phyloP scores from a whole-genome alignment of 1,140 invertebrate species.

The Drosophila arawakana region DNA sequence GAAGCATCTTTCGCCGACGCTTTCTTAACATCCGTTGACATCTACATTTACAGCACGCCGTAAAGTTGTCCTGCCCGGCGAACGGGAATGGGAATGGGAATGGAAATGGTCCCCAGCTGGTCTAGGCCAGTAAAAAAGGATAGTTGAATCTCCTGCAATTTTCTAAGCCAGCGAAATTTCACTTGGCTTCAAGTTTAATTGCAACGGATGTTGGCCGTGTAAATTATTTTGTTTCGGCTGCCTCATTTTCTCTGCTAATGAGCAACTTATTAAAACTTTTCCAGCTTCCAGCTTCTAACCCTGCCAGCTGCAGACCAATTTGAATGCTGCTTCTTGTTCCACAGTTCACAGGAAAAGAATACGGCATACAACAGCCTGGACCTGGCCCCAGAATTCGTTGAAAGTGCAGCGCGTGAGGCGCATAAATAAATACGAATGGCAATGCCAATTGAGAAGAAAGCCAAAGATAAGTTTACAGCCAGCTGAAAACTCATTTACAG shows the following conservation, averaged over 20 bases:
- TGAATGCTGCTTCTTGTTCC: slow-evolving; percentile 17
- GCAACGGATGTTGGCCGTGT: slow-evolving; percentile 80
- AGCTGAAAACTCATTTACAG: slow-evolving; percentile 69
- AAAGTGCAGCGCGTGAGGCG: slow-evolving; percentile 59
- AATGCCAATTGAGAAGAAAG: slow-evolving; percentile 73
- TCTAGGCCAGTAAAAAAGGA: slow-evolving; percentile 11
- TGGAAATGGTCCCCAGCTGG: slow-evolving; percentile 21
- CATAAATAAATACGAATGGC: slow-evolving; percentile 64
- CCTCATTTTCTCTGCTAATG: slow-evolving; percentile 77
- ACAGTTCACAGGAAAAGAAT: not conserved
- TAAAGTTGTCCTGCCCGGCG: slow-evolving; percentile 56
- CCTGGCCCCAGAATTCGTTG: not conserved
- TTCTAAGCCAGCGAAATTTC: slow-evolving; percentile 52
- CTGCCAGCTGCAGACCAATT: slow-evolving; percentile 47
- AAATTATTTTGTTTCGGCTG: slow-evolving; percentile 76
- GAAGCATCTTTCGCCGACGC: slow-evolving; percentile 39
- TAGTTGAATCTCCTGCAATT: slow-evolving; percentile 23
- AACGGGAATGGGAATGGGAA: not conserved
- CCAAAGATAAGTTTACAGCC: slow-evolving; percentile 61
- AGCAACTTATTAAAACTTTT: slow-evolving; percentile 79
- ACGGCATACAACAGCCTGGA: not conserved
- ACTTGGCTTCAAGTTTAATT: slow-evolving; percentile 73
- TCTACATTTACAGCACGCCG: slow-evolving; percentile 68
- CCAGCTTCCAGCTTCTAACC: not conserved
- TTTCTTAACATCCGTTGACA: slow-evolving; percentile 73